Conservation (phyloP, 2,888 invertebrate species). For the Ophioninae sp. region DNA sequence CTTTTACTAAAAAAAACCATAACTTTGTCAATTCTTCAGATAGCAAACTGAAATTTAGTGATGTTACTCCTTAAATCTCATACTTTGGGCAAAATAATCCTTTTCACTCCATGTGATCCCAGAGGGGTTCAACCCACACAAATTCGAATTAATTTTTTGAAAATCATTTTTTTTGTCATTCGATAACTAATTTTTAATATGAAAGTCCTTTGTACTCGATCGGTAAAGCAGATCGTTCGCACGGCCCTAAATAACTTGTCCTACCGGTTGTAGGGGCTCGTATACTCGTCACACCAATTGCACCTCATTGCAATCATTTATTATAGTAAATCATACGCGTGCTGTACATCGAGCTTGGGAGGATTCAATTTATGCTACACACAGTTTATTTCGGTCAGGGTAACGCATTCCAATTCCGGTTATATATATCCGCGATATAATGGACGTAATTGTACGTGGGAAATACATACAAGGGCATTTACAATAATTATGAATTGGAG, state of each 20-base stretch:
- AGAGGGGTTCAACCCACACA: too few relatives aligned
- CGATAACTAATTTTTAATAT: too few relatives aligned
- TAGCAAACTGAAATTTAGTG: too few relatives aligned
- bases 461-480: conserved; percentile 37
- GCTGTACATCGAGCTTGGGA: conserved; percentile 3
- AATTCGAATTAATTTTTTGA: too few relatives aligned
- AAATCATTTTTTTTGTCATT: too few relatives aligned
- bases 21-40: too few relatives aligned
- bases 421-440: conserved; percentile 42
- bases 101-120: too few relatives aligned
- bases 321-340: conserved; percentile 47
- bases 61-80: too few relatives aligned
- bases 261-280: neutral
- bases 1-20: too few relatives aligned
- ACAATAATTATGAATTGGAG: neutral
- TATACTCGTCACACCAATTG: conserved; percentile 40
- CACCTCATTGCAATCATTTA: conserved; percentile 40
- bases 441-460: conserved; percentile 60
- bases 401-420: conserved; percentile 55
- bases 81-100: too few relatives aligned
- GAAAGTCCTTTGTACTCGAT: neutral
- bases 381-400: conserved; percentile 68
- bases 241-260: neutral
- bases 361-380: conserved; percentile 40
- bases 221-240: neutral